Percentiles rank a stretch among this genome's conserved stretches.
Conservation (phyloP, 2,888 invertebrate species). For the Melikaiella ostensackeni region DNA sequence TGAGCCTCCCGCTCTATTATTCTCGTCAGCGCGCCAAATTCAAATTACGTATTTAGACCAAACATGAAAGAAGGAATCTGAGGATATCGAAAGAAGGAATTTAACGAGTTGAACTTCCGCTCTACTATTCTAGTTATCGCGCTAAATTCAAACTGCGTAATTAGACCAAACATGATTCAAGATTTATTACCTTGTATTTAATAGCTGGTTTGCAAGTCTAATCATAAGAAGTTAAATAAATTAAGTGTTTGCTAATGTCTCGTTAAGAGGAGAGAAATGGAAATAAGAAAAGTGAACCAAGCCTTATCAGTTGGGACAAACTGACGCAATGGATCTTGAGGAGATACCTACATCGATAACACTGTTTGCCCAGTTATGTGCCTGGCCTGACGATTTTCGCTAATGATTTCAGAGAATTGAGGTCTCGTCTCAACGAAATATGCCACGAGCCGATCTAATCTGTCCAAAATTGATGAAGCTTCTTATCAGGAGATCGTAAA, state of each 20-base stretch:
- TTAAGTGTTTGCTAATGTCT: background rate
- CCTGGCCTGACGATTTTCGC: constrained; percentile 33
- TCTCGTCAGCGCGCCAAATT: no score
- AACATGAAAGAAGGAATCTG: no score
- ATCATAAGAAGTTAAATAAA: background rate
- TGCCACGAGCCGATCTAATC: constrained; percentile 16
- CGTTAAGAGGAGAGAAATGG: background rate
- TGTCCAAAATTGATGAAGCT: constrained; percentile 32
- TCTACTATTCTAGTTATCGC: no score
- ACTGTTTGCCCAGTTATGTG: constrained; percentile 31
- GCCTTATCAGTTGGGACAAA: constrained; percentile 5
- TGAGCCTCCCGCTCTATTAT: no score
- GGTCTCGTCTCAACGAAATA: constrained; percentile 5
- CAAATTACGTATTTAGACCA: no score
- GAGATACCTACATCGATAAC: constrained; percentile 11
- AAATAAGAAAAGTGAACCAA: constrained; percentile 19
- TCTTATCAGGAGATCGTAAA: constrained; percentile 38
- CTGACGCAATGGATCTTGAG: constrained; percentile 23
- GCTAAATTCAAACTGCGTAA: no score
- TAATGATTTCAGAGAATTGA: constrained; percentile 5
- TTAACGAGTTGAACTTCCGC: no score
- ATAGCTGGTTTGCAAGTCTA: background rate
- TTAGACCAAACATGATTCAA: background rate
- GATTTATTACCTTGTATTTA: background rate
- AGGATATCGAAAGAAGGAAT: constrained; percentile 42